Conservation (phyloP, 2,113 vertebrate genomes). For the Eurystomus gularis region DNA sequence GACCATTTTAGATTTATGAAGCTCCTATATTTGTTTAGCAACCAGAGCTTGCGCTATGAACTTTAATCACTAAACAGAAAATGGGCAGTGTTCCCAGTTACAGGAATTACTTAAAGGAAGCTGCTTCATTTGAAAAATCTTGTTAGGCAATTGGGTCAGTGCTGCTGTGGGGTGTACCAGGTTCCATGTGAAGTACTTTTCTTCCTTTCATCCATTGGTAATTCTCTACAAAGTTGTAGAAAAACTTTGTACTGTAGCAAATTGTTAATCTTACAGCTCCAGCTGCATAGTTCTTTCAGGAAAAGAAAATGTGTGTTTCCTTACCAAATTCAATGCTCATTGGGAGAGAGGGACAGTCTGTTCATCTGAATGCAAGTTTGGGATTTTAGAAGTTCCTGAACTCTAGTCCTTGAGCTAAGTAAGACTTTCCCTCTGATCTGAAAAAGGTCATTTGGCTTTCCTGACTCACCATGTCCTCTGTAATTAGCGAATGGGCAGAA, state of each 20-base stretch:
- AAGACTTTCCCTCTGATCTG: neutral
- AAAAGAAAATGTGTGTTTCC: neutral
- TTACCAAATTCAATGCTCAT: accelerated
- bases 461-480: neutral
- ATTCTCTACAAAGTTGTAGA: neutral
- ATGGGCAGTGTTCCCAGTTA: neutral
- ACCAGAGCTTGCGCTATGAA: neutral
- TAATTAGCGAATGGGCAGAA: neutral
- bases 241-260: neutral
- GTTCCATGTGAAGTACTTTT: neutral
- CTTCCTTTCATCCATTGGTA: neutral
- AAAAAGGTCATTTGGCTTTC: neutral
- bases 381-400: neutral
- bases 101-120: neutral
- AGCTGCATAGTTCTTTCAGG: neutral
- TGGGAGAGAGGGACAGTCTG: neutral
- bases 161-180: neutral
- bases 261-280: neutral
- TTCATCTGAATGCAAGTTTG: neutral
- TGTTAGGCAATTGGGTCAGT: neutral
- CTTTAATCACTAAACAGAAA: constrained; percentile 3
- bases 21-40: constrained; percentile 4
- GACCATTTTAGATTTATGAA: neutral
- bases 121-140: neutral
- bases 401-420: neutral